Evolutionary conservation across 2,797 vertebrate genomes (phyloP), one percentile per base, ranked within the genome.

Genomic region (Simalia tracyae): DNA sequence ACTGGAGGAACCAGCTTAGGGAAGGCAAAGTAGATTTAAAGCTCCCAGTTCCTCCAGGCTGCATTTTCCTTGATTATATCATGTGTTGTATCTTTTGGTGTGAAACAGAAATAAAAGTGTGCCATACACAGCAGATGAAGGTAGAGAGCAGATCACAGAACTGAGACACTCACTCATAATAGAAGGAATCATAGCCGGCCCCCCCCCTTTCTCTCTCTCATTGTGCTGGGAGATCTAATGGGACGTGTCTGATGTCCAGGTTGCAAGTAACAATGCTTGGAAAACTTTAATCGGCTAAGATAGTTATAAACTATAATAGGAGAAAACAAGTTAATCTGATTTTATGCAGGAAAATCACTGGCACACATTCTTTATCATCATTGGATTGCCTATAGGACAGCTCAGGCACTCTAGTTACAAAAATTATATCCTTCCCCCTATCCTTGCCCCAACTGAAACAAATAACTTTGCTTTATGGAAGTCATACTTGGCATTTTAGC

Each of bases 381-480:
- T 36, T 7, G 17, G 3, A n/a, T 24, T 50, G 19, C 7, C 28
- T 36, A 84, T 84, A 42, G 76, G 60, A 26, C 59, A 31, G 4
- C 6, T 19, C 50, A 22, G 26, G 46, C 61, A 86, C 6, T 24
- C 4, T 31, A 1, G 24, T 14, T 26, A 89, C 24, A 88, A 88
- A 63, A 36, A 54, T 19, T 19, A 26, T 11, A 0, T 84, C 50
- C 8, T 31, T 42, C 2, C 2, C 15, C 68, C 31, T 31, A 36
- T 72, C 31, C 7, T 15, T 2, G 7, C 5, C 10, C 31, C 3
- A 19, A 0, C 50, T 81, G 72, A 1, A 0, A 36, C 9, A 0
- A 19, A 14, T 9, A 1, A 14, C 76, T 24, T 1, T 19, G 0
- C 1, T 7, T 15, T 68, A 14, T 22, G 57, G 42, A 4, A 31